Evolutionary conservation across 1,140 invertebrate species (phyloP), one percentile per base, ranked within the genome.

Genomic region (Physella acuta): DNA sequence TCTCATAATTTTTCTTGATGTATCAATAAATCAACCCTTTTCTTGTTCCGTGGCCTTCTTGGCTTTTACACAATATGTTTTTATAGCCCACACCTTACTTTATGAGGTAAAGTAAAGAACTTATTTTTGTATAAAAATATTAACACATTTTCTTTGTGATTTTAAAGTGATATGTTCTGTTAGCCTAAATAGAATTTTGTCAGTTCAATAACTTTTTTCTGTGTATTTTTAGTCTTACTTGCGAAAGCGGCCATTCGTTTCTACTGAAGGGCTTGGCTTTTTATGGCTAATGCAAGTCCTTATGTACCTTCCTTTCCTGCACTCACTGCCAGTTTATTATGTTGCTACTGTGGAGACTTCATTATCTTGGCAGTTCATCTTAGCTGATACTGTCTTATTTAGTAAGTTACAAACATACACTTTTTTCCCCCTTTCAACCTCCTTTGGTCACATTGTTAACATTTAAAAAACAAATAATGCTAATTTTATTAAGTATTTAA

Each of bases 21-120:
- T 31, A 3, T 3, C 33, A 26, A 24, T 60, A 4, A 30, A 60
- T 36, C 34, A 30, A 16, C 14, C 2, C 3, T 24, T 59, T 1
- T 59, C 53, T 31, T 49, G 55, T 24, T 51, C 66, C 1, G 8
- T 60, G 51, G 28, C 33, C 30, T 68, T 68, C 56, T 11, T 68
- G 5, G 3, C 39, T 37, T n/a, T 51, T 2, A 28, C 66, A 26
- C 66, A 68, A 39, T 59, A 44, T 20, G n/a, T 68, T 17, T 8
- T 60, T 20, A 52, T 68, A 8, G 36, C 14, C 1, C 56, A 68
- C 39, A 68, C 37, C 5, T n/a, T 68, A 24, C 28, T 49, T 44
- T 59, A 59, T 68, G 66, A 68, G 66, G 66, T 68, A 28, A 49
- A 28, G n/a, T n/a, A n/a, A n/a, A n/a, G n/a, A n/a, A n/a, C n/a